phyloP scores from a whole-genome alignment of 2,888 invertebrate genomes.

The Tiliacea aurago region DNA sequence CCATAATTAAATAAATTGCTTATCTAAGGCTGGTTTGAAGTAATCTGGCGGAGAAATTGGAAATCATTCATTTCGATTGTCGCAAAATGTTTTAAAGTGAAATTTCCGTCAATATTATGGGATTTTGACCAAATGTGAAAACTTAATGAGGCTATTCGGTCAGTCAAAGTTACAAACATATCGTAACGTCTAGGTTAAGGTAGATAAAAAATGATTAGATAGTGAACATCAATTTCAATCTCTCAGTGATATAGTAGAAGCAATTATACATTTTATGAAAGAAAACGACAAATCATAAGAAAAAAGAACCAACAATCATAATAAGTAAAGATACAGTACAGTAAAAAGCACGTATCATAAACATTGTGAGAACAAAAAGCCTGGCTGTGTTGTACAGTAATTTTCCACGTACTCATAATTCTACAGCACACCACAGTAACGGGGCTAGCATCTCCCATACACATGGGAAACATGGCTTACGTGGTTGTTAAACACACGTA shows the following conservation, averaged over 20 bases:
- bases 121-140: conserved; percentile 1
- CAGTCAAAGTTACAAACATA: neutral
- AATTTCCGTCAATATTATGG: conserved; percentile 10
- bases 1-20: conserved; percentile 47
- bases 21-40: conserved; percentile 36
- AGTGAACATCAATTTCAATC: conserved; percentile 5
- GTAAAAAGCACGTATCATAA: conserved; percentile 61
- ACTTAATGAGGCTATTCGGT: neutral
- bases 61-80: conserved; percentile 25
- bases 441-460: conserved; percentile 81
- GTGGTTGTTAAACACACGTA: conserved; percentile 56
- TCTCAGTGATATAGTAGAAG: conserved; percentile 9
- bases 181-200: neutral
- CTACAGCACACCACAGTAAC: conserved; percentile 74
- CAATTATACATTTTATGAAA: conserved; percentile 26
- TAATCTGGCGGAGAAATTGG: conserved; percentile 25
- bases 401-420: conserved; percentile 66
- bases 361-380: conserved; percentile 66
- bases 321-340: conserved; percentile 46
- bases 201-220: neutral
- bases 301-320: conserved; percentile 46
- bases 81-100: conserved; percentile 14
- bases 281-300: conserved; percentile 27
- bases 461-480: conserved; percentile 79
- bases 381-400: conserved; percentile 61